Conservation (phyloP, 2,888 invertebrate species). For the Metacarcinus magister region DNA sequence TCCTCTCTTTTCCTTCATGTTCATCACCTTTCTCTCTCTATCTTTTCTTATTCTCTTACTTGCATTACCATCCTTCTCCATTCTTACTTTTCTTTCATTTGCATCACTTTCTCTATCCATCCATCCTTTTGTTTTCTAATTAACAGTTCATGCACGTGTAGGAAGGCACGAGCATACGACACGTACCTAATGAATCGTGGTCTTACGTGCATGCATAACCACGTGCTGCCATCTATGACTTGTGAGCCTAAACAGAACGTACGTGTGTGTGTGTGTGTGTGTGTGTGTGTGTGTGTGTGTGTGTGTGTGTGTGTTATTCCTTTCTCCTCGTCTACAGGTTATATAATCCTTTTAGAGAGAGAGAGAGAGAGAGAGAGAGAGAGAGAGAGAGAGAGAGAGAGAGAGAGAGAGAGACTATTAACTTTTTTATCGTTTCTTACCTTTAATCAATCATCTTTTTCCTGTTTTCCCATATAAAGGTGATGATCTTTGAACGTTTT, state of each 20-base stretch:
- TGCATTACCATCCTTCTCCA: not conserved
- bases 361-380: slow-evolving; percentile 14
- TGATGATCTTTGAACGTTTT: not conserved
- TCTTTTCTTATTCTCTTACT: not conserved
- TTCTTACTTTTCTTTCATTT: not conserved
- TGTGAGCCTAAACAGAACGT: not conserved
- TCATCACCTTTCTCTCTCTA: not conserved
- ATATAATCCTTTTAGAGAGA: not conserved
- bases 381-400: slow-evolving; percentile 14
- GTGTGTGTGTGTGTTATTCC: not conserved
- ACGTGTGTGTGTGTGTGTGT: not conserved
- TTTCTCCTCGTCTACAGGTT: no score
- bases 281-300: not conserved
- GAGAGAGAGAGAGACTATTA: not conserved
- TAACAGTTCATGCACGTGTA: not conserved
- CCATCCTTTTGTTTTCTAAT: not conserved
- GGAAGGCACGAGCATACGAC: not conserved
- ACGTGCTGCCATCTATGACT: not conserved
- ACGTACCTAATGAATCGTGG: not conserved
- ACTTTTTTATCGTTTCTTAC: not conserved
- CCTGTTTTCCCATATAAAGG: not conserved
- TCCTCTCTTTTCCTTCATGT: not conserved
- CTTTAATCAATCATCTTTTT: not conserved
- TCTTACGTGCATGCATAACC: not conserved
- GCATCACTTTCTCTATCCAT: not conserved